A percentile compares a stretch with the other conserved stretches of the same genome.
These are phyloP conservation scores for Rambutsinella grinnellia DNA, from an alignment of 2,888 invertebrate genomes.

Conservation along the genomic window DNA sequence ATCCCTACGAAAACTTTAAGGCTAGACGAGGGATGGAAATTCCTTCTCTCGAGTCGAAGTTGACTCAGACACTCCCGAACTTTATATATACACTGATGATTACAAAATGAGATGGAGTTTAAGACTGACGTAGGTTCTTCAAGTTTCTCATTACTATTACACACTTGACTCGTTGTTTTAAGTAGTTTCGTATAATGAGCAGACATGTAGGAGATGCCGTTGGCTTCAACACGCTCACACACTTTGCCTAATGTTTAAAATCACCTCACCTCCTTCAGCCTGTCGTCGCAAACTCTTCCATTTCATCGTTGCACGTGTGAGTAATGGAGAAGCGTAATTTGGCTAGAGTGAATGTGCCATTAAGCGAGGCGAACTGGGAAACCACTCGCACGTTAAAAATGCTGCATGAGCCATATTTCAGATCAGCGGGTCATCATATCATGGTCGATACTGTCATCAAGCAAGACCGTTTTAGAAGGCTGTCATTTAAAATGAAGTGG, in stretches of 20 bases:
- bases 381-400: conserved; percentile 52
- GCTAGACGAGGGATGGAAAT: too few species aligned
- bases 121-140: too few species aligned
- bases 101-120: too few species aligned
- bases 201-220: conserved; percentile 35
- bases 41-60: too few species aligned
- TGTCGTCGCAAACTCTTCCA: too few species aligned
- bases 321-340: conserved; percentile 62
- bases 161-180: conserved; percentile 41
- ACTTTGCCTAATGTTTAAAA: conserved; percentile 28
- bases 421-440: too few species aligned
- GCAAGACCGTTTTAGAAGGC: too few species aligned
- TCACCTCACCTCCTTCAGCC: conserved; percentile 44
- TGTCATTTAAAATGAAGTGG: too few species aligned
- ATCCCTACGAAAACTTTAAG: background rate
- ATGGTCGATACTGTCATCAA: too few species aligned
- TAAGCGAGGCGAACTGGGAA: conserved; percentile 57
- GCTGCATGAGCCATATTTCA: too few species aligned
- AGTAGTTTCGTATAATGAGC: conserved; percentile 31
- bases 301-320: conserved; percentile 61
- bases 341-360: conserved; percentile 59
- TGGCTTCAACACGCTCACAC: conserved; percentile 18
- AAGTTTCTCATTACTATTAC: conserved; percentile 48
- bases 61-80: too few species aligned
- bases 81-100: too few species aligned